phyloP scores from a whole-genome alignment of 1,140 invertebrate genomes.

The Portunus trituberculatus region DNA sequence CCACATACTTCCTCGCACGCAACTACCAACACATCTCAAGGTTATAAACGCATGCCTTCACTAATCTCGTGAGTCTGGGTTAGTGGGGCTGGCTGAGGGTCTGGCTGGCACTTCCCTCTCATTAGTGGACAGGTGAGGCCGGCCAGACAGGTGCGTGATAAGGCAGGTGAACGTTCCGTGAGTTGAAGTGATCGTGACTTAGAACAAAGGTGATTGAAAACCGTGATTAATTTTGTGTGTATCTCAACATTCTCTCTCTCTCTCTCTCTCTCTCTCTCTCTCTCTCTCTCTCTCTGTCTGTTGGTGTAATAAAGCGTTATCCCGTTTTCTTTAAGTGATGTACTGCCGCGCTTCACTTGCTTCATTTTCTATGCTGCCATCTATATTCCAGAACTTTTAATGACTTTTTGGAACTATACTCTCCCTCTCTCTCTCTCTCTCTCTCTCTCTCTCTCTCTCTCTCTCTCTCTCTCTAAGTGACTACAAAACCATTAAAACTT shows the following conservation, averaged over 20 bases:
- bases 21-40: too few relatives aligned
- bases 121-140: neutral
- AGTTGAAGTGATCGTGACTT: neutral
- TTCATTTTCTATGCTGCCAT: neutral
- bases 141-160: neutral
- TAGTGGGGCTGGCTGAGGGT: too few relatives aligned
- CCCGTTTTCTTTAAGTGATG: too few relatives aligned
- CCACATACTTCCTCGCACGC: too few relatives aligned
- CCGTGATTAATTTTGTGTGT: neutral
- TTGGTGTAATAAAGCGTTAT: too few relatives aligned
- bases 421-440: conserved; percentile 49
- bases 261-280: conserved; percentile 20
- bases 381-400: neutral
- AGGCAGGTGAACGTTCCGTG: neutral
- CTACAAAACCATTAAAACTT: neutral
- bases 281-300: neutral
- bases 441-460: conserved; percentile 48
- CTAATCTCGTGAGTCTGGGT: too few relatives aligned
- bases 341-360: too few relatives aligned
- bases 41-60: too few relatives aligned
- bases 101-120: neutral
- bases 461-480: conserved; percentile 27
- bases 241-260: neutral
- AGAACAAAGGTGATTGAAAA: neutral
- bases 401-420: neutral